Conservation (phyloP, 2,888 invertebrate species). For the Epicampocera succincta region DNA sequence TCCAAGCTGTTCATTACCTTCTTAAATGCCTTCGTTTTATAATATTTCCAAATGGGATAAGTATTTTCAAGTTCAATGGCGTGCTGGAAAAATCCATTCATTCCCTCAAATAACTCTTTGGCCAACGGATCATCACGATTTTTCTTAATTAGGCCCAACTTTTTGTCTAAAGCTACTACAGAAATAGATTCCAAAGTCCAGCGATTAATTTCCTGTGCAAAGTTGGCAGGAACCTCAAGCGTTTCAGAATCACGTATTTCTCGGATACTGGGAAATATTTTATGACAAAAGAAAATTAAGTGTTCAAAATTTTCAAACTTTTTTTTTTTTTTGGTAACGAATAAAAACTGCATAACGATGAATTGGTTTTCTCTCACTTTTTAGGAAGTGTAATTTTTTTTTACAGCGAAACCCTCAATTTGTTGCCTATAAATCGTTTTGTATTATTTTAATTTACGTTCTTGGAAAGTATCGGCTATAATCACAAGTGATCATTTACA, state of each 20-base stretch:
- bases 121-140: slow-evolving; percentile 69
- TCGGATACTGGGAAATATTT: slow-evolving; percentile 79
- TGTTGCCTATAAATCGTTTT: too few species aligned
- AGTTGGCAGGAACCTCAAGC: slow-evolving; percentile 81
- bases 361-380: too few species aligned
- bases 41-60: slow-evolving; percentile 72
- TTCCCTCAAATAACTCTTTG: slow-evolving; percentile 70
- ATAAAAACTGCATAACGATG: too few species aligned
- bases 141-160: slow-evolving; percentile 74
- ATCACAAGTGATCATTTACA: too few species aligned
- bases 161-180: slow-evolving; percentile 80
- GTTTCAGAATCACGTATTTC: slow-evolving; percentile 75
- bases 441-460: too few species aligned
- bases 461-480: too few species aligned
- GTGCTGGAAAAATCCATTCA: slow-evolving; percentile 62
- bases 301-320: too few species aligned
- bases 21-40: slow-evolving; percentile 72
- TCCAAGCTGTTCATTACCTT: slow-evolving; percentile 74
- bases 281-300: too few species aligned
- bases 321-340: too few species aligned
- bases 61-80: slow-evolving; percentile 71
- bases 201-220: slow-evolving; percentile 83
- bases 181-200: slow-evolving; percentile 84
- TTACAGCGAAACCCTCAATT: too few species aligned
- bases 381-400: too few species aligned